These are phyloP conservation scores for Synergus laeviventris DNA, from an alignment of 2,888 invertebrate genomes.

Conservation along the genomic window DNA sequence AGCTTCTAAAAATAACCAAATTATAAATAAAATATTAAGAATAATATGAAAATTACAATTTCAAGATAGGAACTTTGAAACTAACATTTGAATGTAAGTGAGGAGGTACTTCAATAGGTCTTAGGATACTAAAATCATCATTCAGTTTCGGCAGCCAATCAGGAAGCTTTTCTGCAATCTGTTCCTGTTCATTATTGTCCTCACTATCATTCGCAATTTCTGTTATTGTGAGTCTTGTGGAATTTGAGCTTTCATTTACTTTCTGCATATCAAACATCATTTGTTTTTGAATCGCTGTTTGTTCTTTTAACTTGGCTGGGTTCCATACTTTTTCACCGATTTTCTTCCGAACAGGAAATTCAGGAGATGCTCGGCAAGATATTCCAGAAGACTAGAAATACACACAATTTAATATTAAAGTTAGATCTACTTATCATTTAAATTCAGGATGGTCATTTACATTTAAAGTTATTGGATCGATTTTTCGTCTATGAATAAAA, in stretches of 20 bases:
- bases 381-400: background rate
- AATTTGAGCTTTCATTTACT: conserved; percentile 35
- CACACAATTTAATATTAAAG: background rate
- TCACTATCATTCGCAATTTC: conserved; percentile 44
- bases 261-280: conserved; percentile 43
- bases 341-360: conserved; percentile 53
- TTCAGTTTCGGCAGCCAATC: conserved; percentile 75
- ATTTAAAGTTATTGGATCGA: no score
- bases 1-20: conserved; percentile 77
- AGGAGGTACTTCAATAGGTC: conserved; percentile 80
- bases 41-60: conserved; percentile 37
- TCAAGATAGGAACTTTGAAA: conserved; percentile 37
- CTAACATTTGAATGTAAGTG: conserved; percentile 82
- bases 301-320: conserved; percentile 36
- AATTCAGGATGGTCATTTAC: background rate
- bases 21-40: conserved; percentile 29
- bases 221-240: conserved; percentile 36
- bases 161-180: conserved; percentile 68
- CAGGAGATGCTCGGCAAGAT: background rate
- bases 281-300: conserved; percentile 31
- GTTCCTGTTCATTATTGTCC: background rate
- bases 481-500: background rate
- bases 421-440: background rate
- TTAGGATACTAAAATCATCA: conserved; percentile 71
- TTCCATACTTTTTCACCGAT: conserved; percentile 57